Base-by-base conservation (phyloP, 2,113 vertebrate genomes). In the Ancistrus triradiatus region DNA sequence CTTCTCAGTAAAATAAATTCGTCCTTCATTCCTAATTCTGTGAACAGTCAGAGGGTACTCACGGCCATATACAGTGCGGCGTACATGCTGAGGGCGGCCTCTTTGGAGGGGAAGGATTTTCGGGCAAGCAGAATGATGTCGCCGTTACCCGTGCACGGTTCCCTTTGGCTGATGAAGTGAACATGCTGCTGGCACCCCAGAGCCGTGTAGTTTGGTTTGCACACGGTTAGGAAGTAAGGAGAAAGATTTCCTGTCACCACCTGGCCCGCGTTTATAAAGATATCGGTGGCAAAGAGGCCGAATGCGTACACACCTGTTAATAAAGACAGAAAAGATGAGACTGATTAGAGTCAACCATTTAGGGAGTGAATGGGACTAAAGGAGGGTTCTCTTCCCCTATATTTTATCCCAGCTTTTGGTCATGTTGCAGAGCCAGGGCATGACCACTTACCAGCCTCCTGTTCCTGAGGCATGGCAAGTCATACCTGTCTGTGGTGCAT, bases 181-280 rank as follows among this genome's bases (percentile, higher is more conserved):
- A 87, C 67, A 38, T 77, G 83, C 0, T 89, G 89, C 61, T 77
- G 84, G 75, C 93, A 95, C 40, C 92, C 93, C 40, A 95, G 73
- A 1, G 87, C 90, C 0, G 93, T 95, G 85, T 93, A 94, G 87
- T 95, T 95, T 21, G 93, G 93, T 33, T 89, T 87, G 66, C 93
- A 95, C 48, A 92, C 91, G 0, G 92, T 90, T 70, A 95, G 84
- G 81, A 95, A 95, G 76, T 95, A 92, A 1, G 93, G 93, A 1
- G 92, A 88, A 68, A 91, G 92, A 78, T 91, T 93, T 31, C 93
- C 93, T 0, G 91, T 95, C 66, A 95, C 92, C 55, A 93, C 91
- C 79, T 95, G 93, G n/a, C 93, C 90, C 0, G 91, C 91, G 7
- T 93, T 94, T 63, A 88, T 90, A 11, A 95, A 95, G 78, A 95